Conservation (phyloP, 2,797 vertebrate genomes). For the Phylloscopus collybita region DNA sequence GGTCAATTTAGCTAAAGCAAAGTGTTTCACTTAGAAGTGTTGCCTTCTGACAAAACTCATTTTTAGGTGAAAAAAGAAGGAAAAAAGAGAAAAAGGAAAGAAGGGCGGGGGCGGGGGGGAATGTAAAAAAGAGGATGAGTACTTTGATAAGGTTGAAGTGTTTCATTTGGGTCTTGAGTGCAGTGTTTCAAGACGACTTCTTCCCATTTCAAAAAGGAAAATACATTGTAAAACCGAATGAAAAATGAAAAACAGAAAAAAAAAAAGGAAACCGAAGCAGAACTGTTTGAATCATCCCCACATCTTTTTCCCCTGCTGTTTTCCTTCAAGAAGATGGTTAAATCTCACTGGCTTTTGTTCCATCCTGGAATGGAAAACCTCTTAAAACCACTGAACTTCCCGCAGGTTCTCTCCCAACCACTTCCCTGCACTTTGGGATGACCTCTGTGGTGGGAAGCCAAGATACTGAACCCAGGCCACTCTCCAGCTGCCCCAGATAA, state of each 20-base stretch:
- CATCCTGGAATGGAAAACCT: background rate
- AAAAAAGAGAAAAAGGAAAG: too few relatives aligned
- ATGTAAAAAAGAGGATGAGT: background rate
- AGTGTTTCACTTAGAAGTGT: background rate
- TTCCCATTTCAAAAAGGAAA: conserved; percentile 1
- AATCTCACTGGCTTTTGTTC: conserved; percentile 31
- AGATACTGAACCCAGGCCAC: background rate
- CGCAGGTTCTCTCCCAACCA: background rate
- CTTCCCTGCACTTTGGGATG: background rate
- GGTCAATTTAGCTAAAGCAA: background rate
- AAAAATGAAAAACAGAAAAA: background rate
- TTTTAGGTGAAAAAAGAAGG: background rate
- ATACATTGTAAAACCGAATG: conserved; percentile 19
- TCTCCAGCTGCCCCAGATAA: background rate
- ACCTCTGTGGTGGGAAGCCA: background rate
- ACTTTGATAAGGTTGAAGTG: conserved; percentile 10
- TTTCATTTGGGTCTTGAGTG: background rate
- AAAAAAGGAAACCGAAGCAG: background rate
- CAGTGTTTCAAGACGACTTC: background rate
- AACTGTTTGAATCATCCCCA: background rate
- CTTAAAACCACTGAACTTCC: conserved; percentile 11
- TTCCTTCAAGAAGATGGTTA: conserved; percentile 30
- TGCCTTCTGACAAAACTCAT: background rate
- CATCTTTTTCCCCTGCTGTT: conserved; percentile 18
- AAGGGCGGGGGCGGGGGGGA: rapidly evolving